Percentiles rank a stretch among this genome's conserved stretches.
Conservation (phyloP, 1,140 invertebrate species). For the Euwallacea fornicatus region DNA sequence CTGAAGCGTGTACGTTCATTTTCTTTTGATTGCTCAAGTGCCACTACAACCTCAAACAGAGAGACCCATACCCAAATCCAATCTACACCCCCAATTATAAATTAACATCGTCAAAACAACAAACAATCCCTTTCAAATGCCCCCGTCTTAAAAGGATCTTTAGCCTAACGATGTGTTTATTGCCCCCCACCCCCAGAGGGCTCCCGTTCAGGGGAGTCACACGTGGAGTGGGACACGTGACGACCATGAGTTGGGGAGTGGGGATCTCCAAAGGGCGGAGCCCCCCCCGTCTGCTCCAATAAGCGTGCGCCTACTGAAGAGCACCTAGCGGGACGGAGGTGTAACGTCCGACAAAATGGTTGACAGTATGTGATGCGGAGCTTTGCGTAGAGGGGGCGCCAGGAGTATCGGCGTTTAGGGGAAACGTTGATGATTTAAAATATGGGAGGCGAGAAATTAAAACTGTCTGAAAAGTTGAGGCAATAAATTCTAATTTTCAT, state of each 20-base stretch:
- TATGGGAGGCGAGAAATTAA: conserved; percentile 37
- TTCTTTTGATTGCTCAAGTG: too few species aligned
- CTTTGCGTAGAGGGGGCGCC: conserved; percentile 42
- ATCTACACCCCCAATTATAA: too few species aligned
- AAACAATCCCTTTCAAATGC: conserved; percentile 29
- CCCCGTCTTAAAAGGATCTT: conserved; percentile 50
- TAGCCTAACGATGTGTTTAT: conserved; percentile 54
- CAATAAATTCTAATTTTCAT: conserved; percentile 41
- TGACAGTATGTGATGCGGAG: conserved; percentile 31
- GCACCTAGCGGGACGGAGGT: conserved; percentile 46
- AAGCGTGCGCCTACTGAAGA: conserved; percentile 44
- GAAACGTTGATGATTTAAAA: conserved; percentile 32
- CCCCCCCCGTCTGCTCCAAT: conserved; percentile 38
- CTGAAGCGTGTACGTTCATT: neutral
- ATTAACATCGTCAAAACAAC: conserved; percentile 6
- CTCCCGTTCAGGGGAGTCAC: conserved; percentile 39
- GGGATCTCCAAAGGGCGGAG: conserved; percentile 39
- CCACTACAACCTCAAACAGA: neutral
- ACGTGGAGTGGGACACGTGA: conserved; percentile 29
- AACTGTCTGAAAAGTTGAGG: conserved; percentile 37
- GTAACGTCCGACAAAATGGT: conserved; percentile 51
- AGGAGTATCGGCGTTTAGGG: conserved; percentile 8
- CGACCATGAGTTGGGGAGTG: conserved; percentile 14
- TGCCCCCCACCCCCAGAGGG: conserved; percentile 43
- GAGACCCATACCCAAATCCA: neutral